phyloP scores from a whole-genome alignment of 1,140 invertebrate species.

The Macrostomum lignano region DNA sequence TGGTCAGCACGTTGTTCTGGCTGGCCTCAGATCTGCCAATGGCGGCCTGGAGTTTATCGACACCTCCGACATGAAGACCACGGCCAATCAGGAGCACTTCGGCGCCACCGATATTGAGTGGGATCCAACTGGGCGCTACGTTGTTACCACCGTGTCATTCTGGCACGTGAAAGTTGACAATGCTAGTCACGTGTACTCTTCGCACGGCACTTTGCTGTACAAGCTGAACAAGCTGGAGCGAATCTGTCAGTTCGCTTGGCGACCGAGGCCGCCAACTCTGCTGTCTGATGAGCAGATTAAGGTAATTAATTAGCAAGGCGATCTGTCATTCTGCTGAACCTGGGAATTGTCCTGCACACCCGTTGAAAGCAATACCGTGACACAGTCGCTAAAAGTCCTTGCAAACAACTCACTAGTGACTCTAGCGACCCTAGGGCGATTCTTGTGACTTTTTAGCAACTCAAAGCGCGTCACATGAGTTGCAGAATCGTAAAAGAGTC shows the following conservation, averaged over 20 bases:
- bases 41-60: slow-evolving; percentile 77
- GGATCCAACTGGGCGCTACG: slow-evolving; percentile 93
- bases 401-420: too few relatives aligned
- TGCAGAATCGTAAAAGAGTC: too few relatives aligned
- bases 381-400: too few relatives aligned
- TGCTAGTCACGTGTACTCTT: slow-evolving; percentile 52
- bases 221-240: slow-evolving; percentile 49
- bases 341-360: too few relatives aligned
- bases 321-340: background rate
- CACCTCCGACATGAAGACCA: slow-evolving; percentile 67
- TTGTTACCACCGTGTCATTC: slow-evolving; percentile 66
- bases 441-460: too few relatives aligned
- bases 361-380: too few relatives aligned
- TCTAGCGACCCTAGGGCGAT: too few relatives aligned
- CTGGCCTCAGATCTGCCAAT: slow-evolving; percentile 48
- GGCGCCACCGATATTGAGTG: slow-evolving; percentile 79
- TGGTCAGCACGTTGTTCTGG: slow-evolving; percentile 75
- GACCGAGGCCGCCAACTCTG: slow-evolving; percentile 60
- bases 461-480: too few relatives aligned
- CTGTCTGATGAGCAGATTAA: slow-evolving; percentile 37
- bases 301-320: slow-evolving; percentile 11
- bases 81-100: slow-evolving; percentile 71
- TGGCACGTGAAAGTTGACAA: slow-evolving; percentile 52
- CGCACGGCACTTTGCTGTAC: slow-evolving; percentile 37
- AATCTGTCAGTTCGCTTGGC: slow-evolving; percentile 79